phyloP scores from a whole-genome alignment of 2,797 vertebrate genomes.

The Psittacula derbiana region DNA sequence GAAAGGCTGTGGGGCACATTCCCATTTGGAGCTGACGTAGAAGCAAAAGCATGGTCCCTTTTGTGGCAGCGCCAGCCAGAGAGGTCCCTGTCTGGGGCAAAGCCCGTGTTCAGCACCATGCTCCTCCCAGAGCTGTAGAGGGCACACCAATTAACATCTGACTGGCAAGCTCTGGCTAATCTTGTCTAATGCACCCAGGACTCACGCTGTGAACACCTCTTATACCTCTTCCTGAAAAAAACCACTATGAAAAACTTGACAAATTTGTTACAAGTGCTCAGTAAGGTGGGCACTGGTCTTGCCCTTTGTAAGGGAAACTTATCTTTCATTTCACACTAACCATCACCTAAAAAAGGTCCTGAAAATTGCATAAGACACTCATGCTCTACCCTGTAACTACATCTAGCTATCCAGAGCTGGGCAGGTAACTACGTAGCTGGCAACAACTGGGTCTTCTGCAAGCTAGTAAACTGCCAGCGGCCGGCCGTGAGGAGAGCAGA shows the following conservation, averaged over 20 bases:
- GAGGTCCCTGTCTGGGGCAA: not conserved
- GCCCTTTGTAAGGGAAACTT: not conserved
- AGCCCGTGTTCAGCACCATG: not conserved
- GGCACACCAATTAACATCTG: not conserved
- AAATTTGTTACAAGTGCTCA: not conserved
- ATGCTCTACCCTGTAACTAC: not conserved
- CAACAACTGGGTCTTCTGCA: not conserved
- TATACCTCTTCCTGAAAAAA: not conserved
- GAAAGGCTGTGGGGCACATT: rapidly evolving
- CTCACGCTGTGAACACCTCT: not conserved
- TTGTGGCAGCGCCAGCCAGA: rapidly evolving
- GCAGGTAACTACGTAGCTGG: not conserved
- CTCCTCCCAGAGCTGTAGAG: rapidly evolving
- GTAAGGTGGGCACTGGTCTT: not conserved
- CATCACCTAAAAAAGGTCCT: not conserved
- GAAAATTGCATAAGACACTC: not conserved
- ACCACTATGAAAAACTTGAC: not conserved
- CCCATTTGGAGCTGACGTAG: not conserved
- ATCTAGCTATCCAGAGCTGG: not conserved
- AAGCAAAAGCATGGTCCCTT: not conserved
- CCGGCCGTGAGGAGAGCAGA: not conserved
- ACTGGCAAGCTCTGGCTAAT: not conserved
- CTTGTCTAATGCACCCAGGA: not conserved
- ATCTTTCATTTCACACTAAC: not conserved
- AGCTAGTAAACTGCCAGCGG: rapidly evolving